These are phyloP conservation scores for Aethina tumida DNA, from an alignment of 1,140 invertebrate genomes.

Conservation along the genomic window DNA sequence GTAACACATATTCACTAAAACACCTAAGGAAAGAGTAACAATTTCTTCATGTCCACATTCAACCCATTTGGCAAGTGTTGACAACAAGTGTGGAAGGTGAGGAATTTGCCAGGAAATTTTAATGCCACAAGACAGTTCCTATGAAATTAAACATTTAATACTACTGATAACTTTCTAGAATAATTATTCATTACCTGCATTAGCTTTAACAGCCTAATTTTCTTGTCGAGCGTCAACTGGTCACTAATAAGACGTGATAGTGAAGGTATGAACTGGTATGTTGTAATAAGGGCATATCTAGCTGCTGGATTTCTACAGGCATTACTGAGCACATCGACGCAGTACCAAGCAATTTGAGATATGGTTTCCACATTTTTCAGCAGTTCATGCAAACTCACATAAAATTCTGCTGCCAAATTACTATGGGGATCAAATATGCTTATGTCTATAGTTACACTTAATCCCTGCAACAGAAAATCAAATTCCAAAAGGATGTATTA, in stretches of 20 bases:
- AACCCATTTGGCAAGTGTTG: conserved; percentile 50
- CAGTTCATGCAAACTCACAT: conserved; percentile 42
- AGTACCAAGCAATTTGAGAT: conserved; percentile 42
- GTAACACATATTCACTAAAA: conserved; percentile 63
- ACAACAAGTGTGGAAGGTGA: conserved; percentile 50
- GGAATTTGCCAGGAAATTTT: conserved; percentile 62
- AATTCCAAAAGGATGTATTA: conserved; percentile 4
- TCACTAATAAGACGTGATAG: conserved; percentile 47
- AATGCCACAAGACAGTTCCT: conserved; percentile 60
- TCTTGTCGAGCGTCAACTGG: conserved; percentile 42
- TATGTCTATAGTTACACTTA: conserved; percentile 39
- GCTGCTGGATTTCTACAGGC: conserved; percentile 48
- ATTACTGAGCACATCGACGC: conserved; percentile 48
- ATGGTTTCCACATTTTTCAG: conserved; percentile 30
- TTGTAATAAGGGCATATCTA: conserved; percentile 50
- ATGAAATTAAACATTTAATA: conserved; percentile 25
- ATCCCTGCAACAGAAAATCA: conserved; percentile 31
- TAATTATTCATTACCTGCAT: conserved; percentile 40
- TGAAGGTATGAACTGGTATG: conserved; percentile 57
- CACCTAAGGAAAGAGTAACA: conserved; percentile 46
- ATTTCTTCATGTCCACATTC: conserved; percentile 45
- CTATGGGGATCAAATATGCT: conserved; percentile 45
- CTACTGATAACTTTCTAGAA: conserved; percentile 28
- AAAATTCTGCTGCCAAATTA: conserved; percentile 40
- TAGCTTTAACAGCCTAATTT: conserved; percentile 41